Base-by-base conservation (phyloP, 2,113 vertebrate genomes). In the Zonotrichia leucophrys region DNA sequence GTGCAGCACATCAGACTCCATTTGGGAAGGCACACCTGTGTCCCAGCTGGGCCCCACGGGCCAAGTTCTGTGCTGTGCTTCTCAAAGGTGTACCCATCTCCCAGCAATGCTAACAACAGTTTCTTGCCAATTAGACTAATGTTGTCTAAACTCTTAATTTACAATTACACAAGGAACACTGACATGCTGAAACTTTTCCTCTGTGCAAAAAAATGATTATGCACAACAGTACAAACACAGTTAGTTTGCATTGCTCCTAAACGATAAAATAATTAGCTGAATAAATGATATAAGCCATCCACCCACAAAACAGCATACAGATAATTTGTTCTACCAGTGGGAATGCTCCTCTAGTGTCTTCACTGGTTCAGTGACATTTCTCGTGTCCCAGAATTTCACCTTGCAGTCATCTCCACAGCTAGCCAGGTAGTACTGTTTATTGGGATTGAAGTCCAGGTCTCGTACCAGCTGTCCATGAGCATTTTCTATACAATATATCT, bases 401-500 rank as follows among this genome's bases (percentile, higher is more conserved):
- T 98, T 99, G 98, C 99, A 99, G 98, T 99, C 99, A 55, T 99
- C 99, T 56, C 99, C 99, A 5, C 99, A 99, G 98, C 99, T 99
- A 87, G 99, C 98, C 92, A 99, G 96, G 97, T 99, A 99, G 98
- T 99, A 99, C 96, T 99, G 99, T 83, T 99, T 99, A 97, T 99
- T 99, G 85, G 99, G 99, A 98, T 99, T 99, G 97, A 99, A 99
- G 97, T 99, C 99, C 52, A 99, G 98, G 98, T 99, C 99, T 59
- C 99, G 98, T 89, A 99, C 99, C 98, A 99, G 98, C 98, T 99
- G 99, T 90, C 99, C 99, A 0, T 99, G 99, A 73, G 99, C 99
- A n/a, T 98, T 99, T 97, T 99, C 99, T n/a, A 99, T 99, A 95
- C 98, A 99, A 98, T 99, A 99, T 92, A 99, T 98, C 98, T 99